Evolutionary conservation across 2,888 invertebrate species (phyloP), one percentile per base, ranked within the genome.

Genomic region (Chironomus tentans): DNA sequence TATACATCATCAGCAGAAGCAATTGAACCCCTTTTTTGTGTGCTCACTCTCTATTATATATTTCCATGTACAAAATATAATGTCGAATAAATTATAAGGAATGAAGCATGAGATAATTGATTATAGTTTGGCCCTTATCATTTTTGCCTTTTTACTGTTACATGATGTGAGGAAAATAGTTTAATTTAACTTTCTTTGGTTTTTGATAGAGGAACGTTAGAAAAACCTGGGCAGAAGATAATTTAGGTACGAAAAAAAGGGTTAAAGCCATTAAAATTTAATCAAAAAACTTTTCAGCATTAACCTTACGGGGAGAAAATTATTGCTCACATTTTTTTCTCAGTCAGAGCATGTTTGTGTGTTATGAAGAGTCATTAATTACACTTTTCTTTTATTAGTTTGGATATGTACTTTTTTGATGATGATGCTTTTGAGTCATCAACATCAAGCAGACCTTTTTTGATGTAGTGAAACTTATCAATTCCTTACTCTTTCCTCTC

Each of bases 211-310:
- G 38, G 10, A 10, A 56, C 56, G n/a, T 15, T 15, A 15, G 18
- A 18, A 18, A 6, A 18, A 69, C 69, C 69, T 69, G 69, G 28
- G 38, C 28, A 15, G 13, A 12, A 69, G 28, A 15, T 69, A 69
- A 28, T 69, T 71, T 56, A 72, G 62, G 62, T n/a, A 24, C 10
- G 24, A 10, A 28, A n/a, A n/a, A 56, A 28, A 72, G 61, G 71
- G 71, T n/a, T 71, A 18, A 50, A 70, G 18, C 15, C 72, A 72
- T 72, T 72, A 72, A 72, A 72, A 28, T 72, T 72, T 72, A 72
- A 72, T 72, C 72, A 72, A 72, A 72, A 56, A 56, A 56, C 15
- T 56, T 56, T 56, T 72, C 62, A 62, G 10, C 72, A 72, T 61
- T 72, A 72, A 56, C 61, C 61, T 72, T 56, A 7, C n/a, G 6